Conservation (phyloP, 2,797 vertebrate genomes). For the Myiotriccus ornatus region DNA sequence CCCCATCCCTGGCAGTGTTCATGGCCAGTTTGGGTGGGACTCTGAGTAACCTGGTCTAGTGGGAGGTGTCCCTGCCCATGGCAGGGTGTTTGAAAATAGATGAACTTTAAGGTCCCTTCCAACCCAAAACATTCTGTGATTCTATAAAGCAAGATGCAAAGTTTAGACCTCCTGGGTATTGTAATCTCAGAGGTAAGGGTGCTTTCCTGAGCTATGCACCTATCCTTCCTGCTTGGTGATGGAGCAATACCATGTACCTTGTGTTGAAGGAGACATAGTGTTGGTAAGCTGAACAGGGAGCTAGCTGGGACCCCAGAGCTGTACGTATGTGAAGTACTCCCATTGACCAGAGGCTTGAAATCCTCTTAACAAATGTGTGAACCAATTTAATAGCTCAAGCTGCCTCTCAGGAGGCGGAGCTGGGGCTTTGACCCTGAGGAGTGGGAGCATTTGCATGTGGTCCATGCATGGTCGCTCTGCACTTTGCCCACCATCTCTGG, state of each 20-base stretch:
- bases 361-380: background rate
- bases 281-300: background rate
- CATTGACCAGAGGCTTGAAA: background rate
- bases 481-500: background rate
- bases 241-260: too few species aligned
- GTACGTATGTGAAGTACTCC: background rate
- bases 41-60: background rate
- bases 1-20: background rate
- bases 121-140: background rate
- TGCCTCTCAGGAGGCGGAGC: background rate
- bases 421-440: background rate
- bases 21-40: background rate
- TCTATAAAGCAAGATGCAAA: background rate
- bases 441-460: background rate
- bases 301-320: background rate
- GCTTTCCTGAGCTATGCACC: background rate
- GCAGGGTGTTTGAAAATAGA: background rate
- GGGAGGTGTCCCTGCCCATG: background rate
- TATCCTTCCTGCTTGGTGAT: background rate
- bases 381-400: background rate
- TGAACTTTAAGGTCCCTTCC: background rate
- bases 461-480: fast-evolving
- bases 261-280: background rate
- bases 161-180: background rate
- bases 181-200: background rate